phyloP scores from a whole-genome alignment of 2,888 invertebrate genomes.

The Matsumyia berberina region DNA sequence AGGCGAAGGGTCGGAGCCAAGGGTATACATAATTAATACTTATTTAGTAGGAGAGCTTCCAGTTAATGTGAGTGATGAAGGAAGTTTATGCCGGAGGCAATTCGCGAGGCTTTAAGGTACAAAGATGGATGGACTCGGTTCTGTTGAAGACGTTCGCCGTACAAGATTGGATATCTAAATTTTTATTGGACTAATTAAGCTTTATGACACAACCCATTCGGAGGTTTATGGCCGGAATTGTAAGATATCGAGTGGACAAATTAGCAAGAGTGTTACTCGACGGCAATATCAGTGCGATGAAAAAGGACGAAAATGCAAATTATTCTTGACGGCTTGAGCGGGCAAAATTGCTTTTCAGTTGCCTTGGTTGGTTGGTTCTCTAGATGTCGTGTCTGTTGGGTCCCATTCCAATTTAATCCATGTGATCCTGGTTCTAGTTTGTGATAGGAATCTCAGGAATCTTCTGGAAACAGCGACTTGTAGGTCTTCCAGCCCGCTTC shows the following conservation, averaged over 20 bases:
- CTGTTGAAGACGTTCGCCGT: constrained; percentile 15
- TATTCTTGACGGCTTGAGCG: not conserved
- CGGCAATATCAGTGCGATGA: not conserved
- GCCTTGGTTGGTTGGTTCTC: too few relatives aligned
- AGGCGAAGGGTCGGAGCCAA: constrained; percentile 7
- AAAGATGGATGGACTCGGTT: constrained; percentile 55
- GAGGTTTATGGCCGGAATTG: constrained; percentile 48
- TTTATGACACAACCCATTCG: constrained; percentile 59
- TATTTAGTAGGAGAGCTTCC: constrained; percentile 36
- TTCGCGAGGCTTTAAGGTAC: constrained; percentile 38
- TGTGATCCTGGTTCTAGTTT: too few relatives aligned
- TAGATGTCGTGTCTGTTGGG: too few relatives aligned
- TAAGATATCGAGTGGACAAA: constrained; percentile 61
- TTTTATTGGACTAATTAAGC: constrained; percentile 71
- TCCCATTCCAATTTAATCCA: too few relatives aligned
- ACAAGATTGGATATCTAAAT: constrained; percentile 64
- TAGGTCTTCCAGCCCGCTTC: too few relatives aligned
- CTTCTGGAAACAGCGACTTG: too few relatives aligned
- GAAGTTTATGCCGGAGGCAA: constrained; percentile 36
- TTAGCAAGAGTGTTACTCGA: constrained; percentile 27
- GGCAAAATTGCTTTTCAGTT: too few relatives aligned
- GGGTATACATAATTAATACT: constrained; percentile 67
- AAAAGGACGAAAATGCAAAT: not conserved
- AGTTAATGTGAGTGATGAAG: constrained; percentile 47
- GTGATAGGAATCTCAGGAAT: too few relatives aligned